Conservation (phyloP, 2,797 vertebrate species). For the Hephaestus fuliginosus region DNA sequence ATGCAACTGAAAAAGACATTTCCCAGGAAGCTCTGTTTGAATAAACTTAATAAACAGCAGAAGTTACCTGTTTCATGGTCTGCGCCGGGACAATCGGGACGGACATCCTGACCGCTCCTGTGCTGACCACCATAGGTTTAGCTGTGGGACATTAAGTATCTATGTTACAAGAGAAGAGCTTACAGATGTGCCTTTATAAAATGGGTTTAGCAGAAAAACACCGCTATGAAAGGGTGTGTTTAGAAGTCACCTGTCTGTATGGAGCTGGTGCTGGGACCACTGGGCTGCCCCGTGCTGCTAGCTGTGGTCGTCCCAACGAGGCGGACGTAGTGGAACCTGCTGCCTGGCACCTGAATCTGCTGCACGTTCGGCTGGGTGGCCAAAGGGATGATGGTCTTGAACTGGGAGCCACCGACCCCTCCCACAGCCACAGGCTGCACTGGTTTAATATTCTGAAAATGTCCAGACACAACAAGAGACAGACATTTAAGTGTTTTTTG, state of each 20-base stretch:
- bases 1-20: neutral
- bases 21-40: neutral
- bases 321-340: constrained; percentile 97
- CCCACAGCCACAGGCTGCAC: constrained; percentile 93
- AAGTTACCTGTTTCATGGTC: constrained; percentile 93
- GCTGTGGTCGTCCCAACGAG: constrained; percentile 95
- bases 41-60: accelerated
- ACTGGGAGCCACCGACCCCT: constrained; percentile 91
- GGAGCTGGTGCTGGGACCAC: constrained; percentile 90
- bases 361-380: constrained; percentile 94
- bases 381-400: constrained; percentile 98
- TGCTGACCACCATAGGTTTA: constrained; percentile 93
- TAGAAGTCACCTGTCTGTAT: constrained; percentile 90
- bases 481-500: neutral
- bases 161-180: neutral
- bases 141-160: constrained; percentile 78
- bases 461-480: neutral
- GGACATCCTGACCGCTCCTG: constrained; percentile 94
- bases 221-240: neutral
- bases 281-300: constrained; percentile 85
- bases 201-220: neutral
- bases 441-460: constrained; percentile 90
- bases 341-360: constrained; percentile 98
- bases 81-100: constrained; percentile 95
- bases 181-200: neutral